Conservation (phyloP, 2,888 invertebrate species). For the Hemistola chrysoprasaria region DNA sequence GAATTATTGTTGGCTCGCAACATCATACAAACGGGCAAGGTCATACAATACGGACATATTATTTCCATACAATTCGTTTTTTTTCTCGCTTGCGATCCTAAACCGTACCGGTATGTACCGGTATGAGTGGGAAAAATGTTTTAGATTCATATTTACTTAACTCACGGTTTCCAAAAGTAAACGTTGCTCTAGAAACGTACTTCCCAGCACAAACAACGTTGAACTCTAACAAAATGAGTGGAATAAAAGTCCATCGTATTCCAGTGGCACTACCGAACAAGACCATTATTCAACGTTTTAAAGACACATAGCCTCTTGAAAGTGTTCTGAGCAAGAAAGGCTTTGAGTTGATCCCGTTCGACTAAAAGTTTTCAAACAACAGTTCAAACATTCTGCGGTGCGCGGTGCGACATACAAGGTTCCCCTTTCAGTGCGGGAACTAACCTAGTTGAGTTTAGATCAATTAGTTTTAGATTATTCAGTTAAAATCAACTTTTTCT, state of each 20-base stretch:
- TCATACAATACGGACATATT: too few species aligned
- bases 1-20: too few species aligned
- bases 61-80: too few species aligned
- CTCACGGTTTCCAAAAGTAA: too few species aligned
- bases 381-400: slow-evolving; percentile 76
- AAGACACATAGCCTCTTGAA: slow-evolving; percentile 57
- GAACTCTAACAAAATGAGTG: slow-evolving; percentile 27
- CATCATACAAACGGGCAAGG: too few species aligned
- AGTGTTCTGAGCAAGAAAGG: slow-evolving; percentile 56
- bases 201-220: slow-evolving; percentile 34
- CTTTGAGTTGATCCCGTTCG: slow-evolving; percentile 55
- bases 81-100: too few species aligned
- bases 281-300: slow-evolving; percentile 63
- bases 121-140: too few species aligned
- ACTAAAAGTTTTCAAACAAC: slow-evolving; percentile 79
- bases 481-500: too few species aligned
- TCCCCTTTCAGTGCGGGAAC: slow-evolving; percentile 64
- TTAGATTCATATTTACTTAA: too few species aligned
- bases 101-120: too few species aligned
- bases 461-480: too few species aligned
- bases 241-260: slow-evolving; percentile 35
- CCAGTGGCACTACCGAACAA: slow-evolving; percentile 44
- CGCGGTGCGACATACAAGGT: slow-evolving; percentile 69
- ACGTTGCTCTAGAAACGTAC: too few species aligned
- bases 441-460: slow-evolving; percentile 31